Conservation (phyloP, 2,113 vertebrate species). For the Tragulus kanchil region DNA sequence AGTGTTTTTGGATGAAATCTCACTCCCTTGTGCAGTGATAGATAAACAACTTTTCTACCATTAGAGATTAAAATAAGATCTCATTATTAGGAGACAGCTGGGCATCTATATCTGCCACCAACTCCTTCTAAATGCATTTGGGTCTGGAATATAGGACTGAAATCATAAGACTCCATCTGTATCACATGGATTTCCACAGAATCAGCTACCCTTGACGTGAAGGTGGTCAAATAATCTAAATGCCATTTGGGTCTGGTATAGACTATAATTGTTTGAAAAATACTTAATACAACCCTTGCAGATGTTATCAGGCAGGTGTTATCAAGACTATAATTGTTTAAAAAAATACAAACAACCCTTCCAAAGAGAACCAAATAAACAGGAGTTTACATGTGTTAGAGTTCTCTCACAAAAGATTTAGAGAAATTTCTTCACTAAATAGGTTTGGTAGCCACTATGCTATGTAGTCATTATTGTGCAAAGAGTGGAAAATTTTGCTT, state of each 20-base stretch:
- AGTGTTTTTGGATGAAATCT: not conserved
- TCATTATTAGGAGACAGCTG: not conserved
- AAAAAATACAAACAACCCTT: not conserved
- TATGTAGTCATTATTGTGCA: conserved; percentile 7
- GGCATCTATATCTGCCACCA: not conserved
- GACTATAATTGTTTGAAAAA: too few relatives aligned
- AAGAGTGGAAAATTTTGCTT: conserved; percentile 44
- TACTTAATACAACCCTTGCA: too few relatives aligned
- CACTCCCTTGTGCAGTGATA: not conserved
- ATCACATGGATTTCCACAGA: not conserved
- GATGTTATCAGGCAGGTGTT: too few relatives aligned
- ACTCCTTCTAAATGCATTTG: not conserved
- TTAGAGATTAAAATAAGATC: not conserved
- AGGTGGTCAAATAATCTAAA: not conserved
- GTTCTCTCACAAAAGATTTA: not conserved
- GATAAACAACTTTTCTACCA: not conserved
- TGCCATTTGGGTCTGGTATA: too few relatives aligned
- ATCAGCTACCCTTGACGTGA: not conserved
- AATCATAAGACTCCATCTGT: not conserved
- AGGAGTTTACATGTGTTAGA: not conserved
- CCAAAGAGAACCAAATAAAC: not conserved
- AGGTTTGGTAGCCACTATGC: not conserved
- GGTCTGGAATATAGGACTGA: not conserved
- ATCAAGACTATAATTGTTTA: not conserved
- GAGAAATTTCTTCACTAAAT: conserved; percentile 33